These are phyloP conservation scores for Eupsilia transversa DNA, from an alignment of 2,888 invertebrate genomes.

Conservation along the genomic window DNA sequence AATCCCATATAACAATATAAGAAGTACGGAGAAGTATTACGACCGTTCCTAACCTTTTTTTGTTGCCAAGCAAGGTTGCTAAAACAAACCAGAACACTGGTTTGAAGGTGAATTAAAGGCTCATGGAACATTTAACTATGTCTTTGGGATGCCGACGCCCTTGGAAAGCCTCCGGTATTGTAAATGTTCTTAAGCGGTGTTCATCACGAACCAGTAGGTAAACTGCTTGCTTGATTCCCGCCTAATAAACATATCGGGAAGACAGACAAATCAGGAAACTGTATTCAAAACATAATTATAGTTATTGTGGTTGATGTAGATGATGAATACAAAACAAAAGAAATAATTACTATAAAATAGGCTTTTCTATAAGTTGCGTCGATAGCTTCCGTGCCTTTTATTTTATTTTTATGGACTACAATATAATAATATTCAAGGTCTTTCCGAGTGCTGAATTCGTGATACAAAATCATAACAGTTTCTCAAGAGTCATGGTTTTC, in stretches of 20 bases:
- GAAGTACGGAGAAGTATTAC: neutral
- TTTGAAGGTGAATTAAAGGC: neutral
- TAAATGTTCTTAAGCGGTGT: too few relatives aligned
- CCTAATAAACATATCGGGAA: neutral
- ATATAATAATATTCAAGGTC: conserved; percentile 41
- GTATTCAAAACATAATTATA: neutral
- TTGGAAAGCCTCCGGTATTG: too few relatives aligned
- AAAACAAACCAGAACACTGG: neutral
- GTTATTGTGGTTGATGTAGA: too few relatives aligned
- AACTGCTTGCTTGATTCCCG: too few relatives aligned
- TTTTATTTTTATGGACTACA: neutral
- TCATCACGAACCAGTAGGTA: too few relatives aligned
- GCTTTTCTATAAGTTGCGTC: too few relatives aligned
- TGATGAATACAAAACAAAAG: neutral
- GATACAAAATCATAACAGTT: conserved; percentile 40
- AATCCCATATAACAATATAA: conserved; percentile 21
- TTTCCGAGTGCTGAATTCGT: conserved; percentile 32
- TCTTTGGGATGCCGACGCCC: neutral
- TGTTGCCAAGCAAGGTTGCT: neutral
- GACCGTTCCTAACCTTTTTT: neutral
- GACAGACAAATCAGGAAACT: neutral
- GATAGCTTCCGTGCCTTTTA: conserved; percentile 7
- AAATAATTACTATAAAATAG: neutral
- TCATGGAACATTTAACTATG: neutral
- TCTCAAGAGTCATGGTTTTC: neutral